phyloP scores from a whole-genome alignment of 2,888 invertebrate species.

The Xylophagus ater region DNA sequence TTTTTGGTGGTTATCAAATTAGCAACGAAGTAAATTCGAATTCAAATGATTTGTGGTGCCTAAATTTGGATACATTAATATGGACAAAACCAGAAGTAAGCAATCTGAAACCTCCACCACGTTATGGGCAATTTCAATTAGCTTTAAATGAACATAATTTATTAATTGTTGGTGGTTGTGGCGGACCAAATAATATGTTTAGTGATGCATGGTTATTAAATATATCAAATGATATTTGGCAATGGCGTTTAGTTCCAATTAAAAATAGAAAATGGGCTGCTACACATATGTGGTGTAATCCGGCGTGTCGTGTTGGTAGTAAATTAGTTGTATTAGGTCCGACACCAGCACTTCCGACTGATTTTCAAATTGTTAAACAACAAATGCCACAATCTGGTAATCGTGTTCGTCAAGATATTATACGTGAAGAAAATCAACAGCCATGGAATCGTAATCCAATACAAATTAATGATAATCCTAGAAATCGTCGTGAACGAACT shows the following conservation, averaged over 20 bases:
- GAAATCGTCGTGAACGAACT: constrained; percentile 4
- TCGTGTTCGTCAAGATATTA: constrained; percentile 13
- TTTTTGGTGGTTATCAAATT: constrained; percentile 61
- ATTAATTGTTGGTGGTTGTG: constrained; percentile 77
- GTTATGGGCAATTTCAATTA: constrained; percentile 92
- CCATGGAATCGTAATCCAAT: constrained; percentile 7
- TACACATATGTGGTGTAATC: constrained; percentile 86
- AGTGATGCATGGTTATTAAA: constrained; percentile 85
- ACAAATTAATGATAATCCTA: background rate
- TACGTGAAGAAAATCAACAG: constrained; percentile 5
- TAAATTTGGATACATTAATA: constrained; percentile 60
- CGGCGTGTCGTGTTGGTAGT: constrained; percentile 70
- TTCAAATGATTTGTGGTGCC: constrained; percentile 82
- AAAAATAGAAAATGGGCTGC: constrained; percentile 69
- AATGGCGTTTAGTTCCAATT: constrained; percentile 63
- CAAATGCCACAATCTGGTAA: constrained; percentile 22
- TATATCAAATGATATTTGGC: constrained; percentile 62
- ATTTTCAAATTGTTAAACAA: constrained; percentile 38
- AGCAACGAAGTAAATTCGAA: constrained; percentile 42
- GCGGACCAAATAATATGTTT: constrained; percentile 74
- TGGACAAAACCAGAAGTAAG: constrained; percentile 70
- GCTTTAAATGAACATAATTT: constrained; percentile 64
- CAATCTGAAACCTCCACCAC: constrained; percentile 59
- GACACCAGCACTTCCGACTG: constrained; percentile 34
- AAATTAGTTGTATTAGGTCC: constrained; percentile 58